Base-by-base conservation (phyloP, 2,888 invertebrate species). In the Brenthis ino region DNA sequence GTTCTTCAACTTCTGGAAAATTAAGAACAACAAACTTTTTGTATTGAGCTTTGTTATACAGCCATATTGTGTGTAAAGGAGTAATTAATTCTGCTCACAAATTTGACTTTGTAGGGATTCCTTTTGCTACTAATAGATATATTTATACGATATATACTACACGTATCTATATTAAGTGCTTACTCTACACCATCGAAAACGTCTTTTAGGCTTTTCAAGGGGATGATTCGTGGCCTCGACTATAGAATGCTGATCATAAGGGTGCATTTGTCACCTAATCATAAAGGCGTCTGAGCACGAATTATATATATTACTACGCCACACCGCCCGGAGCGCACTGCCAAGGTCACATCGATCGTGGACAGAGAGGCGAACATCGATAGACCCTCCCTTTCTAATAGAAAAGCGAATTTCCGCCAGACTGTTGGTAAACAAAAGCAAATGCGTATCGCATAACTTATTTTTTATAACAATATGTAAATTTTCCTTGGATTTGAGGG, bases 321-420 rank as follows among this genome's bases (percentile, higher is more conserved):
- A 50, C 48, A 58, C 51, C 51, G 77, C 76, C 83, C 86, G 67
- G 51, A 37, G 71, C 71, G 73, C 77, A 89, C 80, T 88, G 89
- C 84, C 91, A 91, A 91, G 91, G 91, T 90, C 89, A 83, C 80
- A 90, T 89, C 89, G 91, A 91, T 86, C 86, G 80, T 74, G 73
- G 65, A 72, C 70, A 72, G 79, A 64, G 75, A 48, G 80, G 85
- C 68, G 69, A 60, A 69, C 73, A 67, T 48, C 66, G 24, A 57
- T 47, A 54, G 50, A 48, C 13, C 53, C 50, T 71, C 71, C 66
- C 66, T 69, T 28, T 67, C 66, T 64, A 69, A 69, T 67, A 69
- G 65, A 67, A 63, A 61, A 63, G 33, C 64, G 50, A 66, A 64
- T 69, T 69, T 64, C 67, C 67, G 66, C 68, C 68, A 76, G 78